A percentile compares a stretch with the other conserved stretches of the same genome.
These are phyloP conservation scores for Pollenia angustigena DNA, from an alignment of 2,888 invertebrate species.

Conservation along the genomic window DNA sequence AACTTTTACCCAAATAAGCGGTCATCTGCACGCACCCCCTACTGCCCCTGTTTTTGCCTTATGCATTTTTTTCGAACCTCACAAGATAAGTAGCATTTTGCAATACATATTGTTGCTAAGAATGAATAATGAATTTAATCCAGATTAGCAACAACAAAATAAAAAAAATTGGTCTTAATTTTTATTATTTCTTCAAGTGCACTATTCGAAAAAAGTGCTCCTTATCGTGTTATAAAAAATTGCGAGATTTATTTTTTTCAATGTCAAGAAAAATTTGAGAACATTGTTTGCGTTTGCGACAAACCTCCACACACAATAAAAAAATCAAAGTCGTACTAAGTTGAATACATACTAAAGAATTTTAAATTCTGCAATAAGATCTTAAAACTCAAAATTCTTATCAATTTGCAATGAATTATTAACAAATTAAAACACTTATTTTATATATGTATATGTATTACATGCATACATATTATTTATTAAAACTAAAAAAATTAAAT, in stretches of 20 bases:
- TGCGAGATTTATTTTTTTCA: constrained; percentile 33
- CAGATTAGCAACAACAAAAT: no score
- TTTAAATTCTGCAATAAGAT: constrained; percentile 32
- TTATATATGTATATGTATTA: background rate
- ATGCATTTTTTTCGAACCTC: no score
- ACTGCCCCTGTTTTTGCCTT: no score
- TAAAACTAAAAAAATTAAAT: background rate
- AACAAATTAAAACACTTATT: background rate
- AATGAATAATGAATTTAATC: no score
- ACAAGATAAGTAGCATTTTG: no score
- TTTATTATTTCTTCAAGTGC: background rate
- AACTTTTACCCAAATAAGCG: no score
- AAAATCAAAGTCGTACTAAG: background rate
- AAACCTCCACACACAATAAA: constrained; percentile 3
- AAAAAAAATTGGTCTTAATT: no score
- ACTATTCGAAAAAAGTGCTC: background rate
- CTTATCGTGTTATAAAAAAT: constrained; percentile 30
- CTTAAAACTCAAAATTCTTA: constrained; percentile 26
- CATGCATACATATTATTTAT: background rate
- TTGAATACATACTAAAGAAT: background rate
- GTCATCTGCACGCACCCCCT: no score
- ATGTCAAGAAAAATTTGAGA: constrained; percentile 51
- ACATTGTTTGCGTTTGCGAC: background rate
- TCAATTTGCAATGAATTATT: constrained; percentile 50
- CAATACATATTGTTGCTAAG: no score